phyloP scores from a whole-genome alignment of 2,888 invertebrate species.

The Ennomos fuscantarius region DNA sequence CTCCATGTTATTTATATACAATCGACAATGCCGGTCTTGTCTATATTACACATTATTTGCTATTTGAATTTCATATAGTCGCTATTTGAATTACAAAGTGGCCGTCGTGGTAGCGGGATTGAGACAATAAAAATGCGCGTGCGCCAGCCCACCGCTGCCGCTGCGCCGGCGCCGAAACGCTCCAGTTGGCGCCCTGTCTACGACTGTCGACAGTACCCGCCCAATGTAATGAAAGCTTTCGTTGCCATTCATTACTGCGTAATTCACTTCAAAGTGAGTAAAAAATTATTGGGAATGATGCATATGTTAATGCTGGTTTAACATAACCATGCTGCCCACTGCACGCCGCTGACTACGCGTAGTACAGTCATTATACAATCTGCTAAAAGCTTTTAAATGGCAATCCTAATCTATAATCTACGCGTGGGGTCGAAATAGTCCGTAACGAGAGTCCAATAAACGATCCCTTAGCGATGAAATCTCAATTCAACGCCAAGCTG shows the following conservation, averaged over 20 bases:
- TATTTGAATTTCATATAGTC: slow-evolving; percentile 43
- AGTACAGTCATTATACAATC: not conserved
- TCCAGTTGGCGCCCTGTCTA: slow-evolving; percentile 64
- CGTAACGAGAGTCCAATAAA: not conserved
- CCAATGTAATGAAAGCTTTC: slow-evolving; percentile 28
- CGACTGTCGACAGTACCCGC: slow-evolving; percentile 23
- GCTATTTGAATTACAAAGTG: slow-evolving; percentile 72
- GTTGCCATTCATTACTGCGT: slow-evolving; percentile 5
- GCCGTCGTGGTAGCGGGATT: slow-evolving; percentile 49
- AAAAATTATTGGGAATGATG: not conserved
- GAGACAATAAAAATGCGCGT: slow-evolving; percentile 66
- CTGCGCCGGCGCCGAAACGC: slow-evolving; percentile 73
- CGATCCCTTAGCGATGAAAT: not conserved
- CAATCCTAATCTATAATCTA: slow-evolving; percentile 3
- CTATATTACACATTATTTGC: slow-evolving; percentile 53
- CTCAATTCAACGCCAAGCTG: slow-evolving; percentile 7
- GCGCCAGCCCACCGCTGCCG: slow-evolving; percentile 47
- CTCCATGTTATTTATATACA: slow-evolving; percentile 46
- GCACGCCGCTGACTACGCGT: not conserved
- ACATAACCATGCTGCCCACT: too few species aligned
- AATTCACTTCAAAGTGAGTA: not conserved
- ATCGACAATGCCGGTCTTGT: slow-evolving; percentile 42
- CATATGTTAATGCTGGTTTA: too few species aligned
- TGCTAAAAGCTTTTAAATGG: slow-evolving; percentile 1
- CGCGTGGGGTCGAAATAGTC: not conserved